Conservation (phyloP, 2,888 invertebrate species). For the Anarsia innoxiella region DNA sequence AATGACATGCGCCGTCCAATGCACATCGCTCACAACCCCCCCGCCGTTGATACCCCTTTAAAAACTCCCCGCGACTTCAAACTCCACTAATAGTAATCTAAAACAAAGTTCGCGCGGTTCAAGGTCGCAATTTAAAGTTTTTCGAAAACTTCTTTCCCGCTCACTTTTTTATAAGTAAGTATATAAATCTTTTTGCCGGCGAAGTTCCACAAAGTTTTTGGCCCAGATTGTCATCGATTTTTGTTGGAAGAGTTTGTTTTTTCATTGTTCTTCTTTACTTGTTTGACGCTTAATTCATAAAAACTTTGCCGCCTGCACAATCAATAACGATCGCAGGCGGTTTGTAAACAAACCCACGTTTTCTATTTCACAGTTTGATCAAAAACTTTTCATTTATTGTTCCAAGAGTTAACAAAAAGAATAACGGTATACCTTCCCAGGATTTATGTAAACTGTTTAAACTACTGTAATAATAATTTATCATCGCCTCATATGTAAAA, state of each 20-base stretch:
- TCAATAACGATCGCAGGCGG: conserved; percentile 57
- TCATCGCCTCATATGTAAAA: conserved; percentile 39
- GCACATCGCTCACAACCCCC: conserved; percentile 21
- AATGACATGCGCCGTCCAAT: conserved; percentile 43
- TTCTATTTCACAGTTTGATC: conserved; percentile 10
- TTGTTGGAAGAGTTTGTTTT: conserved; percentile 76
- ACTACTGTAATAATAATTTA: conserved; percentile 29
- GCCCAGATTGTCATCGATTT: conserved; percentile 77
- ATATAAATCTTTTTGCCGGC: conserved; percentile 75
- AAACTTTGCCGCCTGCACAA: conserved; percentile 69
- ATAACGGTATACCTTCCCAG: too few species aligned
- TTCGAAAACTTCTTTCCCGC: conserved; percentile 71
- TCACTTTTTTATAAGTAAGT: conserved; percentile 75
- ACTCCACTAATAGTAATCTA: conserved; percentile 72
- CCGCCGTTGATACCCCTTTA: conserved; percentile 48
- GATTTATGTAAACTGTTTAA: too few species aligned
- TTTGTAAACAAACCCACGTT: conserved; percentile 59
- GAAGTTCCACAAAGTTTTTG: conserved; percentile 72
- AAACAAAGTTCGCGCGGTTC: conserved; percentile 72
- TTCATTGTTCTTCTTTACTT: conserved; percentile 76
- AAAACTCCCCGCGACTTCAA: conserved; percentile 51
- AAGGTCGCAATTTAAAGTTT: conserved; percentile 77
- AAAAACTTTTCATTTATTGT: not conserved
- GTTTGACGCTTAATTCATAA: conserved; percentile 76
- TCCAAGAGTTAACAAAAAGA: too few species aligned